These are phyloP conservation scores for Esox lucius DNA, from an alignment of 2,797 vertebrate genomes.

Conservation along the genomic window DNA sequence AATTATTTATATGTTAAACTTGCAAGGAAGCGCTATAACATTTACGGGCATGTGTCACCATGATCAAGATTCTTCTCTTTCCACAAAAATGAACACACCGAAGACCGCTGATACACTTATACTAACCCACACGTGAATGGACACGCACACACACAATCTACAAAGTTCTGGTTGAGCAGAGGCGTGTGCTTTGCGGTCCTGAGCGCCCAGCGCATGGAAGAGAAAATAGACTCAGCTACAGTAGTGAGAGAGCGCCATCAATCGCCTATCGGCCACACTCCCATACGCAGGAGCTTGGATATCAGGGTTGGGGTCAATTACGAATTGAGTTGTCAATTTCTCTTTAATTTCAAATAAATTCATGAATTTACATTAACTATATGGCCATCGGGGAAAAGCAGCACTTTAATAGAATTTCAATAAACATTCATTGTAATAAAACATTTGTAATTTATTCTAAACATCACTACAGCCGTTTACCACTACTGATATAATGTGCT, in stretches of 20 bases:
- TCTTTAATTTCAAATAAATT: too few relatives aligned
- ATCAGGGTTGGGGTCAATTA: background rate
- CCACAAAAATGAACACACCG: background rate
- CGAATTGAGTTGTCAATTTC: too few relatives aligned
- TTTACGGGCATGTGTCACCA: background rate
- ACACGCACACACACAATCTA: background rate
- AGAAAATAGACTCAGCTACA: conserved; percentile 48
- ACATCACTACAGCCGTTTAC: too few relatives aligned
- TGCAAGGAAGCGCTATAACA: background rate
- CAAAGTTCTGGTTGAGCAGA: background rate
- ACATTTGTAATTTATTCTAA: too few relatives aligned
- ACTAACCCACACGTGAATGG: background rate
- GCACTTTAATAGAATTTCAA: too few relatives aligned
- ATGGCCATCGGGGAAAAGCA: too few relatives aligned
- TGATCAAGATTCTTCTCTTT: background rate
- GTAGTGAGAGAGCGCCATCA: conserved; percentile 80
- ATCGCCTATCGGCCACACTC: conserved; percentile 59
- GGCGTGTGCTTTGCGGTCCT: conserved; percentile 22
- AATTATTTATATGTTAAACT: background rate
- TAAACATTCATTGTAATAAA: too few relatives aligned
- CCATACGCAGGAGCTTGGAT: conserved; percentile 7
- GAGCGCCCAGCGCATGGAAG: conserved; percentile 48
- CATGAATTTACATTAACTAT: too few relatives aligned
- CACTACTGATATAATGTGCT: too few relatives aligned
- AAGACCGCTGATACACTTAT: background rate